Base-by-base conservation (phyloP, 2,888 invertebrate species). In the Synergus gifuensis region DNA sequence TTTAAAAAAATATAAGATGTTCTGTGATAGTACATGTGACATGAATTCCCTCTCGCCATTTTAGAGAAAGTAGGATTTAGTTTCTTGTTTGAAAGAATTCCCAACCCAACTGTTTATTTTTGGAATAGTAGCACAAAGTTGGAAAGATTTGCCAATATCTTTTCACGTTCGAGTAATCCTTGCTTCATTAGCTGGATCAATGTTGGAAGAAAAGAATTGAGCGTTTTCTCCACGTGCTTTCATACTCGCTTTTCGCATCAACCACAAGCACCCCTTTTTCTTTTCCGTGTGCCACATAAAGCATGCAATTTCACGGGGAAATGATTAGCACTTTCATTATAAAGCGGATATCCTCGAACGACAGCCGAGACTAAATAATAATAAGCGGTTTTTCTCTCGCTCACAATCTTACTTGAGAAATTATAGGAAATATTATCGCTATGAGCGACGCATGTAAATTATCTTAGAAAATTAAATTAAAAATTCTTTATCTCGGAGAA, bases 301-400 rank as follows among this genome's bases (percentile, higher is more conserved):
- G 22, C 18, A 46, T 78, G 62, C 78, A 80, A 85, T 81, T 83
- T 86, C 87, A 84, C 87, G 86, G 85, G 85, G 85, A 86, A 88
- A 86, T 87, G 86, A 88, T 88, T 89, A 89, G 85, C 79, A 82
- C 82, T 81, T 83, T 88, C 87, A 87, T 87, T 73, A 73, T 73
- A 73, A 73, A 73, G 54, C 40, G 73, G 73, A 73, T 54, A 54
- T 54, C 73, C 73, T 73, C 54, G 73, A 73, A 73, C 54, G 69
- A 69, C 69, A 69, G 36, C 40, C 54, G n/a, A 36, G 73, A 73
- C 49, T 73, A 58, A 73, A 54, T 73, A 73, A 73, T 73, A 54
- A 73, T 73, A 69, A 49, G 69, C 49, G 69, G 28, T 46, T 69
- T 69, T 69, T 28, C 49, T 69, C 69, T 28, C 46, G 16, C 4